Conservation (phyloP, 2,113 vertebrate genomes). For the Pedetes capensis region DNA sequence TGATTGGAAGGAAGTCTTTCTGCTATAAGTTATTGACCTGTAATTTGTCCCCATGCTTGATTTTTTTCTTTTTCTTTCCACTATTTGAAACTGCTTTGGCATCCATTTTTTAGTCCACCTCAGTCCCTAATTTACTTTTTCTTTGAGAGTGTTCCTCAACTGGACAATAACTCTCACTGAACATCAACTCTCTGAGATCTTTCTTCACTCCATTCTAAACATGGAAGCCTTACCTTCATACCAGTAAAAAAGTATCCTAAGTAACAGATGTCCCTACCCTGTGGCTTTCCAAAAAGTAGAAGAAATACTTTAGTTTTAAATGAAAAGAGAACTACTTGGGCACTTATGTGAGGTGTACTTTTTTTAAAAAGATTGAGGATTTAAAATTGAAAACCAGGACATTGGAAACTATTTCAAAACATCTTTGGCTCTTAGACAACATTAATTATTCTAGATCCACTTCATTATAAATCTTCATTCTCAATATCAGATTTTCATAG, state of each 20-base stretch:
- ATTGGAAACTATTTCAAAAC: neutral
- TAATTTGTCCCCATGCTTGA: neutral
- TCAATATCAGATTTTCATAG: neutral
- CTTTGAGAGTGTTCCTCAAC: neutral
- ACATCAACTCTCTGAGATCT: neutral
- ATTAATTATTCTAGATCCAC: neutral
- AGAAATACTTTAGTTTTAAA: neutral
- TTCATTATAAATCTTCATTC: neutral
- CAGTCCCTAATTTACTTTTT: neutral
- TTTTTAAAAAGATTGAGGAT: conserved; percentile 7
- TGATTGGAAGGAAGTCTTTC: neutral
- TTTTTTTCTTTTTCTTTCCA: neutral
- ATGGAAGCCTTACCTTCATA: neutral
- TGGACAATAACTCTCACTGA: neutral
- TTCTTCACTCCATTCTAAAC: neutral
- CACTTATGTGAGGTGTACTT: neutral
- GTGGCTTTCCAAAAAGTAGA: neutral
- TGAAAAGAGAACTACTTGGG: conserved; percentile 23
- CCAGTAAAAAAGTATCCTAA: neutral
- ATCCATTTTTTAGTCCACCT: neutral
- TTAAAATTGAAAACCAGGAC: neutral
- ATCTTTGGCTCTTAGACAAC: neutral
- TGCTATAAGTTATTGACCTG: neutral
- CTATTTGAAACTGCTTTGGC: too few species aligned
- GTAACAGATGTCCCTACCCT: neutral